A percentile compares a stretch with the other conserved stretches of the same genome.
Conservation (phyloP, 2,888 invertebrate genomes). For the Pycnomerus fuliginosus region DNA sequence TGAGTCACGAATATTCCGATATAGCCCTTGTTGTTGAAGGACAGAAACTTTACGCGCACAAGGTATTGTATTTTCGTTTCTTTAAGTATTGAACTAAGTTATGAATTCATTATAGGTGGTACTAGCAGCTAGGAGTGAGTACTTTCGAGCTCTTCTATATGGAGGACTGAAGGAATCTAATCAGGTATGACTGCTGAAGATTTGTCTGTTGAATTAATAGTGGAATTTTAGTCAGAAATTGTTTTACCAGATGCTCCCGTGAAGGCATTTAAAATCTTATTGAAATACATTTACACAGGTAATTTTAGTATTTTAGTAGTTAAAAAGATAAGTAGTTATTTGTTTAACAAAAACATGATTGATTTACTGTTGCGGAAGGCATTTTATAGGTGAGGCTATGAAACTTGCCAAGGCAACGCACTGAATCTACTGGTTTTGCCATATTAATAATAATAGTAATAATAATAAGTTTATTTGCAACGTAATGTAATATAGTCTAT, state of each 20-base stretch:
- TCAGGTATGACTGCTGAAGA: too few species aligned
- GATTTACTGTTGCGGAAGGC: too few species aligned
- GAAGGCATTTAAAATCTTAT: conserved; percentile 82
- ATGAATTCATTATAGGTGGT: conserved; percentile 61
- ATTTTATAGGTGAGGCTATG: too few species aligned
- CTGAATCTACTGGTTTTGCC: too few species aligned
- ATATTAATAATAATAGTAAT: too few species aligned
- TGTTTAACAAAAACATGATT: too few species aligned
- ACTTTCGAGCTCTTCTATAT: conserved; percentile 84
- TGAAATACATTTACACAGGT: conserved; percentile 96
- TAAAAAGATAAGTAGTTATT: too few species aligned
- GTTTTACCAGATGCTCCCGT: conserved; percentile 80
- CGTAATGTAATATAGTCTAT: too few species aligned
- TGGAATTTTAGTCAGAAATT: conserved; percentile 82
- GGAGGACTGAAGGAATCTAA: conserved; percentile 76
- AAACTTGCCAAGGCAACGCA: too few species aligned
- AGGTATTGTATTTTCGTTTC: conserved; percentile 46
- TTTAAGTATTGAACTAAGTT: neutral
- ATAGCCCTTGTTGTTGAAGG: conserved; percentile 85
- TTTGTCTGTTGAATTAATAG: too few species aligned
- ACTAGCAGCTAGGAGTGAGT: conserved; percentile 92
- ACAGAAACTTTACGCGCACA: conserved; percentile 67
- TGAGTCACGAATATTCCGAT: conserved; percentile 89
- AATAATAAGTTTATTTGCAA: too few species aligned
- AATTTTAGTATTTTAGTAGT: conserved; percentile 31